Evolutionary conservation across 2,113 vertebrate genomes (phyloP).

Genomic region (Lynx canadensis): DNA sequence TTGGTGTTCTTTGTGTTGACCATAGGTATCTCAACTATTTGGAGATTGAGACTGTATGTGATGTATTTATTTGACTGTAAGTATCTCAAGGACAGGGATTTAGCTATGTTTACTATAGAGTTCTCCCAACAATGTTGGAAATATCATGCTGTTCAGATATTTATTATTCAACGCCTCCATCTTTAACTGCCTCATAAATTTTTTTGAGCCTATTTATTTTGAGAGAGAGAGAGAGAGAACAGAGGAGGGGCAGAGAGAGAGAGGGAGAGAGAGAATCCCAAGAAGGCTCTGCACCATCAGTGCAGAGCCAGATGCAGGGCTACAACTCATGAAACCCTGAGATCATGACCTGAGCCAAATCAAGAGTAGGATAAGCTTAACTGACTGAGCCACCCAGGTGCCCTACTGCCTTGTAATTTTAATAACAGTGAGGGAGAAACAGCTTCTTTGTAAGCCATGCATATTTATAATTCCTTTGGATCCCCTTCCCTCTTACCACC

Average conservation of each 20-base stretch:
- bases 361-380: too few relatives aligned
- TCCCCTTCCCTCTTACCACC: not conserved
- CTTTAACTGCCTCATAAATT: not conserved
- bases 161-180: not conserved
- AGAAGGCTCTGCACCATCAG: too few relatives aligned
- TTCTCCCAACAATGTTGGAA: not conserved
- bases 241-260: too few relatives aligned
- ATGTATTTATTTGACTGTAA: conserved; percentile 15
- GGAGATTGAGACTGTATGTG: not conserved
- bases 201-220: too few relatives aligned
- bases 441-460: not conserved
- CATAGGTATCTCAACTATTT: not conserved
- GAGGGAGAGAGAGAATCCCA: too few relatives aligned
- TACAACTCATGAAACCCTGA: too few relatives aligned
- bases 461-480: conserved; percentile 2
- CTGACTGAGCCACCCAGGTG: too few relatives aligned
- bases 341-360: too few relatives aligned
- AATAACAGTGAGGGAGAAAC: not conserved
- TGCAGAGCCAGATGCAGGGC: too few relatives aligned
- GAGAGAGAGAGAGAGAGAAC: too few relatives aligned
- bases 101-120: not conserved
- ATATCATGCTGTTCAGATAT: not conserved
- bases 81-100: not conserved
- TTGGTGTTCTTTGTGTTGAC: not conserved
- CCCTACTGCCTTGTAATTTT: not conserved